Evolutionary conservation across 2,797 vertebrate species (phyloP), one percentile per base, ranked within the genome.

Genomic region (Naso thynnoides): DNA sequence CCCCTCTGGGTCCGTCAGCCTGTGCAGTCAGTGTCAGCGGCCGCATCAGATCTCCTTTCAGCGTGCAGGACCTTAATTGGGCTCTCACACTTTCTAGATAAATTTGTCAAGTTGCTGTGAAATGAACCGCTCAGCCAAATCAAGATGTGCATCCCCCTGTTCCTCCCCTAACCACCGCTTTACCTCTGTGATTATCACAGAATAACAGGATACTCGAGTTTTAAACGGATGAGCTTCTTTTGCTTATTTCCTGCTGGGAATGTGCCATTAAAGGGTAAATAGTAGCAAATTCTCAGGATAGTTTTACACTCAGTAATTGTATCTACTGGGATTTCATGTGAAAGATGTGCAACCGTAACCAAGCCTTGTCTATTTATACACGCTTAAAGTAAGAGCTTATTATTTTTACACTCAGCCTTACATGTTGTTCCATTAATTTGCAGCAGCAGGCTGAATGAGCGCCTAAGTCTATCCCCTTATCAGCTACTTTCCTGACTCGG

Each of bases 31-130:
- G 70, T 81, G 81, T 86, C 83, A 83, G 73, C 54, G 52, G 63
- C 19, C 9, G 53, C 81, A 53, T 88, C 85, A 85, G 80, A 84
- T 89, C 84, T 85, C 60, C 55, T 64, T 59, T 79, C 70, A 48
- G 75, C 18, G 45, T 65, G 73, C 78, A 47, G 27, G 53, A 52
- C 49, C 70, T 57, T 92, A 91, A 91, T 91, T 90, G 86, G 83
- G 61, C 68, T 82, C 82, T 90, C 87, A 84, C 89, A 85, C 80
- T 73, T 63, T 41, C 61, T 71, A 39, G 80, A 67, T 81, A 90
- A 83, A 90, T 90, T 73, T 86, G 69, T 86, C 86, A 85, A 79
- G 68, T 90, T 84, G 54, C 76, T 83, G 87, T 79, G 87, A 91
- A 86, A 78, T 81, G 41, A 90, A 82, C 60, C 56, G 56, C 60